These are phyloP conservation scores for Cyclopterus lumpus DNA, from an alignment of 2,797 vertebrate species.

Conservation along the genomic window DNA sequence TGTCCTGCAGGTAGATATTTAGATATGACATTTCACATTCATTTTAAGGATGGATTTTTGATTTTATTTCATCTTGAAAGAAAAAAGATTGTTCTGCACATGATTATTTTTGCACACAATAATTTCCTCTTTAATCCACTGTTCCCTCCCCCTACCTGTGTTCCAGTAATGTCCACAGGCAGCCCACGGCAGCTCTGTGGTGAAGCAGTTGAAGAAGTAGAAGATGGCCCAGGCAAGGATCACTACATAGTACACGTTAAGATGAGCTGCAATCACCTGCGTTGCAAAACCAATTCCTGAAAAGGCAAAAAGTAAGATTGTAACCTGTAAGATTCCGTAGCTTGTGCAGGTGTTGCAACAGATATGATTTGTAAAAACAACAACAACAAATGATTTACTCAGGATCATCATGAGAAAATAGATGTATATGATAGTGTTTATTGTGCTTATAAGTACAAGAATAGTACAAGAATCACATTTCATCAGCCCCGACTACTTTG, in stretches of 20 bases:
- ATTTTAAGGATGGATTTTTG: background rate
- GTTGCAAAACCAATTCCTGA: conserved; percentile 97
- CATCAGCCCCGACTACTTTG: background rate
- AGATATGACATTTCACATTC: conserved; percentile 1
- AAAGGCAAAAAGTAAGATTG: conserved; percentile 14
- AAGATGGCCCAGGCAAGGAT: conserved; percentile 98
- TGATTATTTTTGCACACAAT: background rate
- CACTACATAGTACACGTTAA: conserved; percentile 98
- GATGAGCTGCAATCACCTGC: conserved; percentile 96
- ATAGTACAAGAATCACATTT: background rate
- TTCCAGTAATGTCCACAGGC: conserved; percentile 99
- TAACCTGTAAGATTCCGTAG: background rate
- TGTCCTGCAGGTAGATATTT: background rate
- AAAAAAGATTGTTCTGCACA: background rate
- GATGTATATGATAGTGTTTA: background rate
- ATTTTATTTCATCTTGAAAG: background rate
- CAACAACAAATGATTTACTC: background rate
- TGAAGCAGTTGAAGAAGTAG: conserved; percentile 99
- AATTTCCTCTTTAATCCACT: background rate
- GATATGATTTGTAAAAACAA: background rate
- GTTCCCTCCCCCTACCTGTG: conserved; percentile 85
- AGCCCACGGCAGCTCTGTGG: conserved; percentile 97
- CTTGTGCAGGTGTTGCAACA: background rate
- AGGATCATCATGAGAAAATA: background rate
- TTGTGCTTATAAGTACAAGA: too few relatives aligned